Conservation (phyloP, 2,113 vertebrate genomes). For the Archocentrus centrarchus region DNA sequence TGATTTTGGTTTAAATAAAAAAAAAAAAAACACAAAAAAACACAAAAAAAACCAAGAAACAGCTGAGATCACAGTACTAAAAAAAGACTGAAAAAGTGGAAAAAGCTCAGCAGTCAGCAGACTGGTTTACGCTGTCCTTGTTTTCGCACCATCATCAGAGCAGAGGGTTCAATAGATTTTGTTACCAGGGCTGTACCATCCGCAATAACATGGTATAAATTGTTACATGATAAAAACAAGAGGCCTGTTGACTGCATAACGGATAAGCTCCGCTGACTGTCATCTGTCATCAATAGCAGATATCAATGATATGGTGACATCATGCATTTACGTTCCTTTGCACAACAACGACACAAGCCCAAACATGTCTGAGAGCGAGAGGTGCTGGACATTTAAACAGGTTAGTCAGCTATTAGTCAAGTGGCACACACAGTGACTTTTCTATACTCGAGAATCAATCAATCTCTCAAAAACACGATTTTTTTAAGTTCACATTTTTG, state of each 20-base stretch:
- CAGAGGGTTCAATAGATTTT: background rate
- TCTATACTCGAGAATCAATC: no score
- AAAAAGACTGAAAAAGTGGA: background rate
- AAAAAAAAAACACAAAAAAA: background rate
- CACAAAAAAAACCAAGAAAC: background rate
- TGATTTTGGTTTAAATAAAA: background rate
- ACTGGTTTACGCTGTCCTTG: background rate
- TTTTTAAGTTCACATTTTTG: no score
- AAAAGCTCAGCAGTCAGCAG: background rate
- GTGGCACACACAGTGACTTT: background rate
- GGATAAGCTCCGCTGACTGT: no score
- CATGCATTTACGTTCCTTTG: background rate
- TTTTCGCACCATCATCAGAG: fast-evolving
- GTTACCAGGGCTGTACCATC: background rate
- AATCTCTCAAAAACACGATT: no score
- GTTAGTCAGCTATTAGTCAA: background rate
- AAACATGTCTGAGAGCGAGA: background rate
- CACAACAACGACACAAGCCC: no score
- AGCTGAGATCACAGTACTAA: background rate
- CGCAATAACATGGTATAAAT: background rate
- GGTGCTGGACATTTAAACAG: background rate
- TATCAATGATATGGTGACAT: background rate
- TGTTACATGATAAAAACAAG: background rate
- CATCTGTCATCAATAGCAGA: background rate
- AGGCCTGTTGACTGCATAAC: no score